phyloP scores from a whole-genome alignment of 1,140 invertebrate genomes.

The Drosophila willistoni region DNA sequence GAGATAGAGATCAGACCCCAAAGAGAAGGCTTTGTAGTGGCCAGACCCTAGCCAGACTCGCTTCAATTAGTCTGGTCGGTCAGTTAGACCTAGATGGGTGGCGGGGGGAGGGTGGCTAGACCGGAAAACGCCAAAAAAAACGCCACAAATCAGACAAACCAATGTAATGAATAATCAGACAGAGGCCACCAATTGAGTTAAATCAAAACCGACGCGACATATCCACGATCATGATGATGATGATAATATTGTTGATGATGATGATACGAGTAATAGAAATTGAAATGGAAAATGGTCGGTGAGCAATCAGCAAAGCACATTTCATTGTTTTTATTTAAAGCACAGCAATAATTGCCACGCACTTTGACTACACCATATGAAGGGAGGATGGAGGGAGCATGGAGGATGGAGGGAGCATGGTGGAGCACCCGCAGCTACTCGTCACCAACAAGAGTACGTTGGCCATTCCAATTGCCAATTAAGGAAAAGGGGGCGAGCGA shows the following conservation, averaged over 20 bases:
- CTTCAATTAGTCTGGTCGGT: constrained; percentile 75
- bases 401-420: constrained; percentile 25
- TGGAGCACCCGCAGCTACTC: constrained; percentile 59
- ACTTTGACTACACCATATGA: constrained; percentile 67
- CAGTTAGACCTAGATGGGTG: constrained; percentile 44
- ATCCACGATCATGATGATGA: constrained; percentile 10
- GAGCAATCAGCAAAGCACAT: constrained; percentile 65
- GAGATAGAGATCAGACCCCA: constrained; percentile 62
- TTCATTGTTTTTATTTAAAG: constrained; percentile 81
- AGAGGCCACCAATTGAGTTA: constrained; percentile 67
- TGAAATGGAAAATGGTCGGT: constrained; percentile 45
- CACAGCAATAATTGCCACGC: constrained; percentile 76
- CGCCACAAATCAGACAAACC: constrained; percentile 12
- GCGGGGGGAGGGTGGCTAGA: constrained; percentile 48
- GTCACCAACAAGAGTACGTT: constrained; percentile 16
- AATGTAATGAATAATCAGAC: constrained; percentile 74
- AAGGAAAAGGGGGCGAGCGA: constrained; percentile 53
- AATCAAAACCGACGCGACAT: constrained; percentile 74
- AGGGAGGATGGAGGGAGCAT: too few species aligned
- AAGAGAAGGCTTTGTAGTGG: background rate
- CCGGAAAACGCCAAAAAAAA: constrained; percentile 71
- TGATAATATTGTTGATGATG: constrained; percentile 41
- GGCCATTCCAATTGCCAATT: constrained; percentile 62
- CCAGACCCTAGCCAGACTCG: constrained; percentile 58
- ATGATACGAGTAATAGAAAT: constrained; percentile 26